Evolutionary conservation across 1,140 invertebrate genomes (phyloP).

Genomic region (Frieseomelitta varia): DNA sequence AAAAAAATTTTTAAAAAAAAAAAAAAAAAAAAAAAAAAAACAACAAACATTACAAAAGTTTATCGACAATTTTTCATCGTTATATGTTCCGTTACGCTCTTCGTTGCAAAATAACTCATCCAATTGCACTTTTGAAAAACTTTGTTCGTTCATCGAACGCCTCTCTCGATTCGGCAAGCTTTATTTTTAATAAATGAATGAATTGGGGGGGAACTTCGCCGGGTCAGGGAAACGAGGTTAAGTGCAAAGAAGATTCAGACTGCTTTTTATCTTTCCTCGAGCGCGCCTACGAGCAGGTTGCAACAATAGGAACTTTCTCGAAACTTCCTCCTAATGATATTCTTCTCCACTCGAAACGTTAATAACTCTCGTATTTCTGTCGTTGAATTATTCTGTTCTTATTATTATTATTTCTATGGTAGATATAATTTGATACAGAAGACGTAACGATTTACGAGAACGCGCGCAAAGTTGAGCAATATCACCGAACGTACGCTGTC

Average conservation of each 20-base stretch:
- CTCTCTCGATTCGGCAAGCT: background rate
- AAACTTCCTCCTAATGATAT: background rate
- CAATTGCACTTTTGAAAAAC: background rate
- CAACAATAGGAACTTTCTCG: background rate
- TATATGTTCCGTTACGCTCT: no score
- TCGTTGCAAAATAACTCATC: no score
- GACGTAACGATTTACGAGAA: background rate
- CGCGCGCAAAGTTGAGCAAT: background rate
- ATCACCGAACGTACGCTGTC: background rate
- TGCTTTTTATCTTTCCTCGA: background rate
- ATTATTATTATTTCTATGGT: background rate
- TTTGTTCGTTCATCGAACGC: background rate
- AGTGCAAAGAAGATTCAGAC: background rate
- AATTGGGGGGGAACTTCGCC: background rate
- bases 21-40: no score
- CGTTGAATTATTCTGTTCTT: background rate
- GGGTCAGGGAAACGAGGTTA: background rate
- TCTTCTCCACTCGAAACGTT: background rate
- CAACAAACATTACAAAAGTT: no score
- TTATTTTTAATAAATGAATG: no score
- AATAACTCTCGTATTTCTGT: background rate
- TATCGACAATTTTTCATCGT: no score
- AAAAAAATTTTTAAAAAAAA: no score
- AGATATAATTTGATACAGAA: background rate
- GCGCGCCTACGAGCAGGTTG: background rate